Conservation (phyloP, 2,888 invertebrate species). For the Protophormia terraenovae region DNA sequence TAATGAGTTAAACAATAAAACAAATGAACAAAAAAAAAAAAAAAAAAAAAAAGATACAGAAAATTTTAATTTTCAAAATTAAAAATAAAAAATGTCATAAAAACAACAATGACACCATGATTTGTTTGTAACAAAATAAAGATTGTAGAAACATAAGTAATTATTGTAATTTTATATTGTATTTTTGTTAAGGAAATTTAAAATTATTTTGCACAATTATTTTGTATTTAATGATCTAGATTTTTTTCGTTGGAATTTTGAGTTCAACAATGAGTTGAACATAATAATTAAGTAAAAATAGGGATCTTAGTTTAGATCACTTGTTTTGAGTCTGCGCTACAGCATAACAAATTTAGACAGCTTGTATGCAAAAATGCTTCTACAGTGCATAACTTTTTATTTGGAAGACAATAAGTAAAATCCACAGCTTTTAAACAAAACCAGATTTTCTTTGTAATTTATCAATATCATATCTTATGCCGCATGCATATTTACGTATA, state of each 20-base stretch:
- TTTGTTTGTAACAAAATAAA: background rate
- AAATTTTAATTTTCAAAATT: background rate
- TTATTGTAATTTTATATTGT: background rate
- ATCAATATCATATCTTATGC: no score
- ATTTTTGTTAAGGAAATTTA: background rate
- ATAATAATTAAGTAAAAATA: no score
- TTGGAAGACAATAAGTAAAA: no score
- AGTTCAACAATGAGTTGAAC: no score
- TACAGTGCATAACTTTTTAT: no score
- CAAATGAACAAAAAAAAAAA: background rate
- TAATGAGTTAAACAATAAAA: constrained; percentile 38
- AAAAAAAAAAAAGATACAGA: background rate
- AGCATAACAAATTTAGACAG: no score
- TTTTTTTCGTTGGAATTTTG: background rate
- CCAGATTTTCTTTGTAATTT: no score
- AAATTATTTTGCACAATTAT: background rate
- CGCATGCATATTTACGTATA: no score
- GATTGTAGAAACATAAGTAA: background rate
- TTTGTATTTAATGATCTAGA: background rate
- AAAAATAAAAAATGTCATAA: background rate
- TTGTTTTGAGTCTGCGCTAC: no score
- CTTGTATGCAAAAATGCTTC: no score
- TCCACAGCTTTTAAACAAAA: no score
- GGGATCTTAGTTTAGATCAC: no score
- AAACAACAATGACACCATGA: background rate